Evolutionary conservation across 1,140 invertebrate species (phyloP).

Genomic region (Drosophila willistoni): DNA sequence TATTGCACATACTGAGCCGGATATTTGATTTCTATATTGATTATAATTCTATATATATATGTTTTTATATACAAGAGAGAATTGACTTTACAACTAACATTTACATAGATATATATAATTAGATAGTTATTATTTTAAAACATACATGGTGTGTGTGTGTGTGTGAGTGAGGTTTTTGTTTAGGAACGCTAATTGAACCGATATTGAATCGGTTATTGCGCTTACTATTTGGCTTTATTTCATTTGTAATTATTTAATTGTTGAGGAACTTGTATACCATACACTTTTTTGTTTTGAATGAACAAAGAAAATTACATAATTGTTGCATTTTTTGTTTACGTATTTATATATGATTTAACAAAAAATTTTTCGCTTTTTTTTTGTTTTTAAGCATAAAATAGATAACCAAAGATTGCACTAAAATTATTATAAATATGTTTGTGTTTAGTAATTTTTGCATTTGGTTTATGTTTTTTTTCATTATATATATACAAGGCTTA

Average conservation of each 20-base stretch:
- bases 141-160: conserved; percentile 12
- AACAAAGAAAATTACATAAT: conserved; percentile 82
- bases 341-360: neutral
- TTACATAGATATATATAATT: conserved; percentile 18
- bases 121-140: conserved; percentile 33
- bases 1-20: conserved; percentile 61
- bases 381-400: conserved; percentile 8
- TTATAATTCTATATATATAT: conserved; percentile 15
- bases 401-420: conserved; percentile 75
- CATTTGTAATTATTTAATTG: conserved; percentile 71
- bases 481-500: conserved; percentile 14
- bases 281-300: conserved; percentile 70
- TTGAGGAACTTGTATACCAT: conserved; percentile 83
- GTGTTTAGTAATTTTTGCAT: conserved; percentile 42
- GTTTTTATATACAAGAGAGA: conserved; percentile 70
- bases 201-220: conserved; percentile 44
- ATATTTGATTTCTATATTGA: conserved; percentile 16
- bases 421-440: conserved; percentile 61
- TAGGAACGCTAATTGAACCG: conserved; percentile 31
- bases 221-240: conserved; percentile 59
- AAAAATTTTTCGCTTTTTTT: neutral
- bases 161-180: conserved; percentile 59
- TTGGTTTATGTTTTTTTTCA: neutral
- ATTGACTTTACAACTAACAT: conserved; percentile 54
- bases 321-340: conserved; percentile 62